Evolutionary conservation across 2,888 invertebrate genomes (phyloP), one percentile per base, ranked within the genome.

Genomic region (Drosophila cyrtoloma): DNA sequence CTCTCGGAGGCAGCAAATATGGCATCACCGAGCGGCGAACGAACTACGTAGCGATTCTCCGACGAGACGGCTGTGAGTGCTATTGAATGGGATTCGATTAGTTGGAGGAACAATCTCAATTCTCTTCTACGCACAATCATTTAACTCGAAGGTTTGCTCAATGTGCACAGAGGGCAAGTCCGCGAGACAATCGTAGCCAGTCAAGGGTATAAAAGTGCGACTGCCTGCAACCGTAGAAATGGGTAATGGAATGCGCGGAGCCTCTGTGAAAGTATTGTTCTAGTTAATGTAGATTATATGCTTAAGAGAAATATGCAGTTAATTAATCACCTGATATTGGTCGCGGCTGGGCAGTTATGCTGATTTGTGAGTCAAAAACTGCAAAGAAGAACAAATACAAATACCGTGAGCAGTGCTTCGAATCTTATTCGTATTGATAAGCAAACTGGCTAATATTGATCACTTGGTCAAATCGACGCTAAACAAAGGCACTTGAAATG

Each of bases 101-200:
- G 1, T 32, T 28, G 16, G 12, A 0, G 19, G 4, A 35, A n/a
- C 6, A 28, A 9, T 12, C 3, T 32, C 5, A 35, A n/a, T 28
- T 53, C 2, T 28, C 0, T 22, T 26, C 14, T 53, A 86, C 95
- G 93, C 93, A 97, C 97, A 93, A 92, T 97, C 96, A 90, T 95
- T 95, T 14, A 97, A 93, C 91, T 97, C 97, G 52, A 97, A 95
- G 51, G 97, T 96, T 93, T 97, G 97, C 90, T 97, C 96, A 67
- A 97, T 96, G 77, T 96, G 95, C 6, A 97, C 93, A 56, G 95
- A 96, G 66, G 96, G 95, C 57, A 96, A 95, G 32, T 96, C 96
- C 59, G 95, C 94, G 52, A 97, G 94, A 91, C 96, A 96, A 91
- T 96, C 96, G 73, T 96, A 94, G 19, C 97, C 97, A 52, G 95